Conservation (phyloP, 2,797 vertebrate genomes). For the Peromyscus nudipes region DNA sequence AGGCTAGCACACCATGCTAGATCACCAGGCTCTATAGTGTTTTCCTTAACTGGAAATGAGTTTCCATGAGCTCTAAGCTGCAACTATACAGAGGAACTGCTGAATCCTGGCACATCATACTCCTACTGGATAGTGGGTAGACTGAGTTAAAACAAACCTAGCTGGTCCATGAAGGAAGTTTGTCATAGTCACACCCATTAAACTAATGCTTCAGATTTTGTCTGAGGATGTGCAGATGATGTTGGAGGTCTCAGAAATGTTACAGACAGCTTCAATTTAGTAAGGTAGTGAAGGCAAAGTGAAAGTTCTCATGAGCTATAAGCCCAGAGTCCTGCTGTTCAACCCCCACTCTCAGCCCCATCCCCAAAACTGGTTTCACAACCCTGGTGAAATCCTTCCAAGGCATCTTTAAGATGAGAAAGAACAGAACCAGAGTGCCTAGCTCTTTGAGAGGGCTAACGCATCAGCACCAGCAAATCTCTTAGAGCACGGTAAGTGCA, state of each 20-base stretch:
- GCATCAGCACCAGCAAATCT: neutral
- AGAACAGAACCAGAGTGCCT: neutral
- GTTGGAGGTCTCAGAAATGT: neutral
- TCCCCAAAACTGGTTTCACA: neutral
- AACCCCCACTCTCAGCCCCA: neutral
- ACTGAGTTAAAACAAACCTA: constrained; percentile 25
- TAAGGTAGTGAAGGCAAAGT: neutral
- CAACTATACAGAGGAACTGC: neutral
- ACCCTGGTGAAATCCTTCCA: neutral
- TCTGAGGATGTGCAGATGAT: neutral
- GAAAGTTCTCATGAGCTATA: neutral
- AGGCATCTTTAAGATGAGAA: neutral
- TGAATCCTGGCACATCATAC: neutral
- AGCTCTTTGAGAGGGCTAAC: neutral
- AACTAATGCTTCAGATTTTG: neutral
- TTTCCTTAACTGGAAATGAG: constrained; percentile 45
- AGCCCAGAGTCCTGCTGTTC: neutral
- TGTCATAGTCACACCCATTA: neutral
- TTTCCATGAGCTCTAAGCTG: constrained; percentile 53
- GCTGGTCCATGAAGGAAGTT: neutral
- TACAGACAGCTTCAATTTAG: constrained; percentile 14
- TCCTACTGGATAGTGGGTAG: neutral
- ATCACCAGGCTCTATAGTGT: neutral
- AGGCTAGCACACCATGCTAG: neutral
- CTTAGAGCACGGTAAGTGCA: neutral